Percentiles rank a stretch among this genome's conserved stretches.
Evolutionary conservation across 2,888 invertebrate genomes (phyloP).

Genomic region (Stenchaetothrips biformis): DNA sequence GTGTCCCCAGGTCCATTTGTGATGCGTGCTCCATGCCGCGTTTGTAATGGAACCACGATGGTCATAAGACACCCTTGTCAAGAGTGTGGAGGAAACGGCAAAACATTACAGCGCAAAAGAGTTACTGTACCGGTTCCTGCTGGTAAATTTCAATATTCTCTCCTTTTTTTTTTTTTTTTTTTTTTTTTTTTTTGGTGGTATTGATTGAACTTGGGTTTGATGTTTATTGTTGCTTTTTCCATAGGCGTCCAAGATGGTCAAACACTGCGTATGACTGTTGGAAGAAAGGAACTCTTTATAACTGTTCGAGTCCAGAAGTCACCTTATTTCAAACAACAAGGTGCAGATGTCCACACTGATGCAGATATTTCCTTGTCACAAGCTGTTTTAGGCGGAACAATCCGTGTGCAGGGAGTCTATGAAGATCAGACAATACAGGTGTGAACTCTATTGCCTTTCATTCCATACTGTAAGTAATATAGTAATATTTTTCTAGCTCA

Average conservation of each 20-base stretch:
- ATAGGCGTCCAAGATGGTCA: slow-evolving; percentile 90
- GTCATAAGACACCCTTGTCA: slow-evolving; percentile 82
- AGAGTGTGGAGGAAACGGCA: slow-evolving; percentile 90
- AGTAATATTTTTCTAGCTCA: too few relatives aligned
- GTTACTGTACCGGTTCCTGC: slow-evolving; percentile 90
- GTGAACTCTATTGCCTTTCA: not conserved
- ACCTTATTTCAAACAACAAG: slow-evolving; percentile 82
- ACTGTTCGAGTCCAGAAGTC: slow-evolving; percentile 87
- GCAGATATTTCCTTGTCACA: slow-evolving; percentile 82
- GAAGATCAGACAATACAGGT: slow-evolving; percentile 88
- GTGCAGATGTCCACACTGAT: slow-evolving; percentile 90
- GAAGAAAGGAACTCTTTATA: slow-evolving; percentile 83
- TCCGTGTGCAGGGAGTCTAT: slow-evolving; percentile 86
- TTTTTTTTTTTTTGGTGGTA: not conserved
- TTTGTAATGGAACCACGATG: slow-evolving; percentile 77
- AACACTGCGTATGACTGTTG: slow-evolving; percentile 87
- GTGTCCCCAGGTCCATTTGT: slow-evolving; percentile 73
- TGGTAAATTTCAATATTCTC: slow-evolving; percentile 43
- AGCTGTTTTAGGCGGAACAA: slow-evolving; percentile 88
- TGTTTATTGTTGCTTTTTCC: not conserved
- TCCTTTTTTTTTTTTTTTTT: not conserved
- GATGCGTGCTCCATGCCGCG: slow-evolving; percentile 90
- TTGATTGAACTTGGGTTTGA: not conserved
- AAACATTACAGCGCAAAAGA: slow-evolving; percentile 77
- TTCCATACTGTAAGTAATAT: not conserved